These are phyloP conservation scores for Dryococelus australis DNA, from an alignment of 2,888 invertebrate species.

Conservation along the genomic window DNA sequence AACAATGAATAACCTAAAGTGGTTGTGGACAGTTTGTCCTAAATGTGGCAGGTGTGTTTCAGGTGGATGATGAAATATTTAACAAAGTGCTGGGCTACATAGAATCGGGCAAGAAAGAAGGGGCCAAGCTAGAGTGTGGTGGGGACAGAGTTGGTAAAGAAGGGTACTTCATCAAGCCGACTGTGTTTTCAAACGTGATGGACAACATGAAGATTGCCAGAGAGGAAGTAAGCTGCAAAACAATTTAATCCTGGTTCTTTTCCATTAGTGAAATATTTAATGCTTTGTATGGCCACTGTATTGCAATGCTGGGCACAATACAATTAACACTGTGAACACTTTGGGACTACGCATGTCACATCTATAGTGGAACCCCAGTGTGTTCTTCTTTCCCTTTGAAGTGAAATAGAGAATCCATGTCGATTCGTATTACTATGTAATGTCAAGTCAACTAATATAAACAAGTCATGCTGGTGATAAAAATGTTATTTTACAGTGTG, in stretches of 20 bases:
- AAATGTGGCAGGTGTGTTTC: conserved; percentile 35
- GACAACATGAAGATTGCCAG: conserved; percentile 79
- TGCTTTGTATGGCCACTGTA: not conserved
- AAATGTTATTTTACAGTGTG: too few species aligned
- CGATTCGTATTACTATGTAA: too few species aligned
- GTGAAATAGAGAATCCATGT: too few species aligned
- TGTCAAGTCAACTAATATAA: too few species aligned
- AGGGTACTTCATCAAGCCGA: conserved; percentile 81
- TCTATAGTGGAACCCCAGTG: too few species aligned
- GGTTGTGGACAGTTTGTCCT: too few species aligned
- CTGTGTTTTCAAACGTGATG: conserved; percentile 79
- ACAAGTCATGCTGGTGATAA: too few species aligned
- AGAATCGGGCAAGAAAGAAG: conserved; percentile 77
- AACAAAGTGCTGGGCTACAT: conserved; percentile 78
- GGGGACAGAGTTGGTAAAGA: conserved; percentile 72
- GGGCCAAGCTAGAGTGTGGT: conserved; percentile 80
- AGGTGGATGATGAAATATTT: conserved; percentile 78
- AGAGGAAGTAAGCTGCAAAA: conserved; percentile 68
- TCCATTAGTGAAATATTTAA: not conserved
- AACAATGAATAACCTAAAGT: too few species aligned
- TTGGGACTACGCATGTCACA: too few species aligned
- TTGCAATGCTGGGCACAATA: too few species aligned
- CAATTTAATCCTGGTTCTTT: not conserved
- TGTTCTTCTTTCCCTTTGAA: too few species aligned
- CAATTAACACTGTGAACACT: too few species aligned